These are phyloP conservation scores for Drosophila recens DNA, from an alignment of 2,888 invertebrate species.

Conservation along the genomic window DNA sequence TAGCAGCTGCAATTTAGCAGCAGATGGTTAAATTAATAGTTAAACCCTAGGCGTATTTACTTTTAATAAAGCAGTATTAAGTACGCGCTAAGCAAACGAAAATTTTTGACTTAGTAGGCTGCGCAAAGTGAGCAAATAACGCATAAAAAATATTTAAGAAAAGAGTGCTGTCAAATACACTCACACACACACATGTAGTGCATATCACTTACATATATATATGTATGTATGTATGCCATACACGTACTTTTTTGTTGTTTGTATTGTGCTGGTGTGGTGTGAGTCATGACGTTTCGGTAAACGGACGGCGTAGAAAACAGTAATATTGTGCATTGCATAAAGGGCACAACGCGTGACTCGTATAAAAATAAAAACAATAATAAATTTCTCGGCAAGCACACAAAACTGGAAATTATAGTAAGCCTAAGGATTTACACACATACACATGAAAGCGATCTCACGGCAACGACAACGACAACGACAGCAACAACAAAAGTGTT, in stretches of 20 bases:
- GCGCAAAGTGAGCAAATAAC: conserved; percentile 11
- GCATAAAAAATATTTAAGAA: background rate
- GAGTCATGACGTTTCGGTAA: conserved; percentile 75
- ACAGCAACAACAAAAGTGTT: conserved; percentile 11
- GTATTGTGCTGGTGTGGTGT: conserved; percentile 60
- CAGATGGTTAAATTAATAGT: conserved; percentile 49
- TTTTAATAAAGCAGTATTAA: conserved; percentile 11
- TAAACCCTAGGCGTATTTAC: conserved; percentile 13
- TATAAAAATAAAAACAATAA: background rate
- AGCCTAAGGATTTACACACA: conserved; percentile 35
- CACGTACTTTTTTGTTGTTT: conserved; percentile 70
- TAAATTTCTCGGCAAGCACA: conserved; percentile 11
- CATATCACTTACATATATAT: conserved; percentile 20
- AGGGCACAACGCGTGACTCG: conserved; percentile 56
- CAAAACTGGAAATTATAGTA: conserved; percentile 12
- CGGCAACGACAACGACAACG: conserved; percentile 10
- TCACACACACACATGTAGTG: conserved; percentile 15
- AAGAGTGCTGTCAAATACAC: conserved; percentile 5
- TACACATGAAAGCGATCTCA: background rate
- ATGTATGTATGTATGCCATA: conserved; percentile 32
- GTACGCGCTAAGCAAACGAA: conserved; percentile 3
- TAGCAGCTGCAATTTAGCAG: conserved; percentile 53
- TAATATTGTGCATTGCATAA: conserved; percentile 70
- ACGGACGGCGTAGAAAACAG: conserved; percentile 67
- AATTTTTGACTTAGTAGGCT: conserved; percentile 6